Evolutionary conservation across 2,113 vertebrate species (phyloP), one percentile per base, ranked within the genome.

Genomic region (Gyps fulvus): DNA sequence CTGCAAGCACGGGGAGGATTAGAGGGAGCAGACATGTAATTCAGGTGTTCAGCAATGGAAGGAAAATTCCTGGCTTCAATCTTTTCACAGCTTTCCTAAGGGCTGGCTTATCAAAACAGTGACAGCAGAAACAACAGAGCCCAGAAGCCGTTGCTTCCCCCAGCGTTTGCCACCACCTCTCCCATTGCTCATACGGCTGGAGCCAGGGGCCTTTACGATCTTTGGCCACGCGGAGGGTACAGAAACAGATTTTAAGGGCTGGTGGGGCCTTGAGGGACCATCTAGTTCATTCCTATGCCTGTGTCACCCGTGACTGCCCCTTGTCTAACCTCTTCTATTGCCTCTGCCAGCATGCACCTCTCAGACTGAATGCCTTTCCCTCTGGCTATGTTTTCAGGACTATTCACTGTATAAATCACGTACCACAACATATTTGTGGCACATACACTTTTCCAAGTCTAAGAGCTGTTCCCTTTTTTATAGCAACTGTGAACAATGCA

Each of bases 161-260:
- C 6, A 8, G 61, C 11, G 3, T 54, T 57, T 62, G 27, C 43
- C 43, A 17, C 13, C 14, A 7, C 49, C 38, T 7, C n/a, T 66
- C 43, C 2, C 1, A 3, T 15, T 26, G 43, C 40, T 65, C 70
- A 11, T 5, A 10, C 4, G 0, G 20, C 6, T 22, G 50, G n/a
- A 57, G 26, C 36, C 27, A 16, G 59, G 58, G 38, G 12, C 19
- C 12, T 40, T 71, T 10, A 22, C 9, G 3, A 15, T 21, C 34
- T 50, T 8, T 38, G 40, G 36, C 52, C 25, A 15, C 1, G 19
- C 1, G 0, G 42, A 14, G 14, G 8, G 43, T 18, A 18, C 29
- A 32, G 59, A 32, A 43, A 12, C 25, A 63, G 49, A 9, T 14
- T 16, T 16, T 6, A 31, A 70, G 76, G 76, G 29, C 77, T 42